Evolutionary conservation across 2,797 vertebrate species (phyloP).

Genomic region (Otolemur crassicaudatus): DNA sequence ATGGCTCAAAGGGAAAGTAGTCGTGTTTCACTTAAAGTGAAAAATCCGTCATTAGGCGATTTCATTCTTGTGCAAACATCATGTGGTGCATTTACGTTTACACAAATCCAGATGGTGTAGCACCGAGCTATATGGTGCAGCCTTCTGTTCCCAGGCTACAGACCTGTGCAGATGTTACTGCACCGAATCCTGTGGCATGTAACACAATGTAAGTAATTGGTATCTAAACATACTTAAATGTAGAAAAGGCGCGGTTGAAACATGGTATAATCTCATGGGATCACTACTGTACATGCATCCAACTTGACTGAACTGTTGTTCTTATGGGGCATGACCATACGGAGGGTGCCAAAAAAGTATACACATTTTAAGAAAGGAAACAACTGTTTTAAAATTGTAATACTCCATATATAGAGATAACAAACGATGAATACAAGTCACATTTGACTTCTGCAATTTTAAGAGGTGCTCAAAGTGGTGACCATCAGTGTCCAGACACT

Average conservation of each 20-base stretch:
- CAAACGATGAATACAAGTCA: no score
- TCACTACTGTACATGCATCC: not conserved
- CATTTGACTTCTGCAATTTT: no score
- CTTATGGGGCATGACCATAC: not conserved
- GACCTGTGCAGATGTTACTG: not conserved
- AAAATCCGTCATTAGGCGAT: not conserved
- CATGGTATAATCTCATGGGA: not conserved
- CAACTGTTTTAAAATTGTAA: no score
- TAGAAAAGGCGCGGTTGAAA: not conserved
- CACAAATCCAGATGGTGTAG: not conserved
- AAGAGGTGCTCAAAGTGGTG: no score
- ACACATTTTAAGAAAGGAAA: no score
- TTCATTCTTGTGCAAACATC: not conserved
- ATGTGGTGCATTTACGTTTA: not conserved
- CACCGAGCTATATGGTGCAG: not conserved
- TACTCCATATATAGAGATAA: no score
- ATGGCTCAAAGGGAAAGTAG: not conserved
- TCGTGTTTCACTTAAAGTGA: not conserved
- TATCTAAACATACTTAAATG: not conserved
- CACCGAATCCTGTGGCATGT: not conserved
- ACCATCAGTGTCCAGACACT: no score
- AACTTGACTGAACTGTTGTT: not conserved
- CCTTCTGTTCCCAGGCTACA: not conserved
- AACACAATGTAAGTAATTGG: not conserved
- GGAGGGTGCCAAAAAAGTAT: not conserved